Evolutionary conservation across 1,140 invertebrate genomes (phyloP), one percentile per base, ranked within the genome.

Genomic region (Andrena cerasifolii): DNA sequence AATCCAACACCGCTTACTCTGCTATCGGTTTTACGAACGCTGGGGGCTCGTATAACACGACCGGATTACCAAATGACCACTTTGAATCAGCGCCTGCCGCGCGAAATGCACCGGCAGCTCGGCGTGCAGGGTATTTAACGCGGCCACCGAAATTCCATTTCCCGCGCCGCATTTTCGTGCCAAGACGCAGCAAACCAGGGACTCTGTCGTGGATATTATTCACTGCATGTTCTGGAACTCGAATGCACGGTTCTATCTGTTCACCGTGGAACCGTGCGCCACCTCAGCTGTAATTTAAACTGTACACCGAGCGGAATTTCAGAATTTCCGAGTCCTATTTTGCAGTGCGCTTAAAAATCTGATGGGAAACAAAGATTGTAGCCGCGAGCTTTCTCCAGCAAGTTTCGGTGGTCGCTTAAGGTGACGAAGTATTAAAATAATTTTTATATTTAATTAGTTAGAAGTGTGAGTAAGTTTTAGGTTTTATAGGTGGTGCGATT

Each of bases 1-100:
- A 90, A 90, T 87, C 85, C 86, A 79, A 83, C 78, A 82, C 80
- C 79, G 82, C 86, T 85, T 83, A 82, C 83, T 78, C 73, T 73
- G 67, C 73, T 53, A 43, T 28, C 73, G 75, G 65, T 89, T 89
- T 90, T 90, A 89, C 83, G 87, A 86, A 74, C 84, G 65, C 78
- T 53, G 36, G 73, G 31, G 78, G 79, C 74, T 87, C 81, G 79
- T 89, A 87, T 85, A 87, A 87, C 81, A 83, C 78, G 85, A 82
- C 70, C 53, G 84, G 86, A 89, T 89, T 84, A 87, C 77, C 80
- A 82, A 89, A 87, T 85, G 85, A 79, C 43, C 21, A 56, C 63
- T 31, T 72, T 47, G 58, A 59, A 43, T 83, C 66, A 54, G 61
- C 74, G 58, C 78, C 68, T 14, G 33, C 54, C 12, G 12, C 26